Evolutionary conservation across 2,888 invertebrate species (phyloP), one percentile per base, ranked within the genome.

Genomic region (Limnephilus rhombicus): DNA sequence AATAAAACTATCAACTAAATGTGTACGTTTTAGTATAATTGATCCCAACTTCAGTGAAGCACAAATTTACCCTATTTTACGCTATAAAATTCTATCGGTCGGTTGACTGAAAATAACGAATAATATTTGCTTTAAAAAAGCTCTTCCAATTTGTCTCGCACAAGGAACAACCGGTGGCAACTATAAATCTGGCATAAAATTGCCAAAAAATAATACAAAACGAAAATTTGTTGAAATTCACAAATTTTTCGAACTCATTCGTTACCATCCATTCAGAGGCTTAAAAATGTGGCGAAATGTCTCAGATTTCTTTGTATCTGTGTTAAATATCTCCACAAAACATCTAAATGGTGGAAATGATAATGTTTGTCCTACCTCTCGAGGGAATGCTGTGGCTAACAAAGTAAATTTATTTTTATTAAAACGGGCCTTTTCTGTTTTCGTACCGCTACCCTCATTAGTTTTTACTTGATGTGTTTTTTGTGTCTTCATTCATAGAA

Each of bases 391-490:
- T 83, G 18, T 24, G 83, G 37, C 37, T 37, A 37, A 37, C 9
- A 41, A 83, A 37, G 83, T 37, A 37, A 83, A 37, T 83, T 83
- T 83, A 83, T 41, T 34, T 34, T 83, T 41, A 15, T 83, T 18
- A 34, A 83, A 37, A 31, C 34, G 34, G 82, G 83, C 15, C 18
- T 83, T 34, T 31, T 41, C 7, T 41, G 18, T 37, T 83, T 83
- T 83, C 31, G 37, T 18, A 18, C 37, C 18, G 83, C 83, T 24
- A 37, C 37, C 83, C 83, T 83, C 83, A 83, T 83, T 83, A 83
- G 37, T 83, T 41, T 18, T 34, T 34, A 83, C 83, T 83, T 83
- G 83, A 83, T 83, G 18, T 83, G 37, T 83, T 83, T 83, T 82
- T 83, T 83, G 31, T 83, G 37, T 24, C 83, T 37, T 37, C 83